phyloP scores from a whole-genome alignment of 2,888 invertebrate genomes.

The Meiosimyza decipiens region DNA sequence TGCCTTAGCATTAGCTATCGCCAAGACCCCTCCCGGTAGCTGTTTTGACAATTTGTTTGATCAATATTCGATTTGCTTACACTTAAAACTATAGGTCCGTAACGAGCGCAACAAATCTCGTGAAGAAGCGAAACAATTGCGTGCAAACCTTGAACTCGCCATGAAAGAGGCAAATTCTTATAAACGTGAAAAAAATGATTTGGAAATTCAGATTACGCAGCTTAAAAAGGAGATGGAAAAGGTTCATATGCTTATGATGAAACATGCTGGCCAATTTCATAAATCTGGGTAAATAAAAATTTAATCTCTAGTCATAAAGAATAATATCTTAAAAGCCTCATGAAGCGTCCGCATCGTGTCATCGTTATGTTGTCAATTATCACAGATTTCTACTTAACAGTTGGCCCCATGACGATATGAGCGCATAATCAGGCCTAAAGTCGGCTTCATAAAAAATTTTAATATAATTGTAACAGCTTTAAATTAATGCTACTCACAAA shows the following conservation, averaged over 20 bases:
- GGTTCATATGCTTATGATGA: slow-evolving; percentile 75
- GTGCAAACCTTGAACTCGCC: slow-evolving; percentile 82
- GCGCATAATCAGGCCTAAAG: no score
- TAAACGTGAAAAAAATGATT: slow-evolving; percentile 82
- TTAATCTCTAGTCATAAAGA: not conserved
- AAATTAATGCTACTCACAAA: no score
- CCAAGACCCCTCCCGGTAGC: not conserved
- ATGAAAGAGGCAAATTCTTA: slow-evolving; percentile 79
- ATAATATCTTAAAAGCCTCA: not conserved
- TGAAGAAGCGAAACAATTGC: slow-evolving; percentile 87
- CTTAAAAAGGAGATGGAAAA: slow-evolving; percentile 85
- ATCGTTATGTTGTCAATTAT: no score
- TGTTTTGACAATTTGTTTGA: slow-evolving; percentile 37
- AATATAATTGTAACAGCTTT: no score
- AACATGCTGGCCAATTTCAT: slow-evolving; percentile 78
- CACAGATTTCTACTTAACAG: no score
- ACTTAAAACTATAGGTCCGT: slow-evolving; percentile 71
- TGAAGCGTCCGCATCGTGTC: no score
- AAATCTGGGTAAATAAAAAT: slow-evolving; percentile 56
- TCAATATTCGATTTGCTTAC: slow-evolving; percentile 38
- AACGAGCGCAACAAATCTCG: slow-evolving; percentile 93
- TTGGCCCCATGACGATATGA: no score
- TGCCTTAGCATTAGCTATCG: slow-evolving; percentile 6
- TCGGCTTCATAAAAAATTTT: no score
- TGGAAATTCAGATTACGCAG: slow-evolving; percentile 81